phyloP scores from a whole-genome alignment of 2,113 vertebrate genomes.

The Triplophysa siluroides region DNA sequence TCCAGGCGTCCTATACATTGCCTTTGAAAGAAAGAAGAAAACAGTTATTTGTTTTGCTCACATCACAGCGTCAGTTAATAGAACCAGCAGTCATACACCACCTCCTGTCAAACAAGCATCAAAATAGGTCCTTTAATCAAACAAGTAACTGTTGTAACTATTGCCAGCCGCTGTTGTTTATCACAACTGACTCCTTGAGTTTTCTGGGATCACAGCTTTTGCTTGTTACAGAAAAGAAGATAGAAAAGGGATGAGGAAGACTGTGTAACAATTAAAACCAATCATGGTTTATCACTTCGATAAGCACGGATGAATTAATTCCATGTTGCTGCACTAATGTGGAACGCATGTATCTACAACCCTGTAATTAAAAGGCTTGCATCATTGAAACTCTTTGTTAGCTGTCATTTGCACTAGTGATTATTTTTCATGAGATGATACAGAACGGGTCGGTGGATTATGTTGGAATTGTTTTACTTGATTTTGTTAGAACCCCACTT shows the following conservation, averaged over 20 bases:
- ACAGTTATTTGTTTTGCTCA: constrained; percentile 5
- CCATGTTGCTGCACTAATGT: constrained; percentile 30
- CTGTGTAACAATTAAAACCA: constrained; percentile 26
- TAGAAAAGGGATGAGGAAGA: constrained; percentile 2
- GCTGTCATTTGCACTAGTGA: neutral
- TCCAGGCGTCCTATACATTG: neutral
- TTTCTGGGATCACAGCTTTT: constrained; percentile 1
- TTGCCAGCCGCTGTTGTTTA: neutral
- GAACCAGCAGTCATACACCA: neutral
- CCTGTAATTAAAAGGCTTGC: constrained; percentile 31
- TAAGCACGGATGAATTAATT: constrained; percentile 29
- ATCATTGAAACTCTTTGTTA: constrained; percentile 17
- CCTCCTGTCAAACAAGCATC: neutral
- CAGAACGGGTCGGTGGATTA: constrained; percentile 5
- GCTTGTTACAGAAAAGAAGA: constrained; percentile 1
- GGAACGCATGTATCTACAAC: neutral
- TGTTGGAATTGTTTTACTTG: constrained; percentile 16
- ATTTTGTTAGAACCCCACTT: constrained; percentile 9
- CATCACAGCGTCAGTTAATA: neutral
- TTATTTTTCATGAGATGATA: constrained; percentile 21
- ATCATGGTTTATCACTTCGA: constrained; percentile 37
- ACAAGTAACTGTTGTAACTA: neutral
- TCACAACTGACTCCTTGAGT: neutral
- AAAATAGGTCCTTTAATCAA: constrained; percentile 5
- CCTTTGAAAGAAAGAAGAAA: neutral